Percentiles rank a stretch among this genome's conserved stretches.
These are phyloP conservation scores for Mus minutoides DNA, from an alignment of 2,797 vertebrate species.

Conservation along the genomic window DNA sequence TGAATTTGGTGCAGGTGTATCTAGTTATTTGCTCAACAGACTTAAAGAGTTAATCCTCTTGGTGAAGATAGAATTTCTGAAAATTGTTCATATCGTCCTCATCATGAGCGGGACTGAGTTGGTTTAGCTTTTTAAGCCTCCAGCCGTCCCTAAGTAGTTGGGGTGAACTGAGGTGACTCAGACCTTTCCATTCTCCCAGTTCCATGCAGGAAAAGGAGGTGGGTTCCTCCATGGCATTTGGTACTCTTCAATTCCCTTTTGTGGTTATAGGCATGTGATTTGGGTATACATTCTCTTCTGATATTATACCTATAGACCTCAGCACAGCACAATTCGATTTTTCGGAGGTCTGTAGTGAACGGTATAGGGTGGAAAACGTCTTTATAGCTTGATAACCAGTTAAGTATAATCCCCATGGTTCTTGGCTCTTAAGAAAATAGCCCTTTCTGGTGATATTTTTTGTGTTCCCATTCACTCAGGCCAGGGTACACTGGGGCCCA, in stretches of 20 bases:
- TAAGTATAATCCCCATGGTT: conserved; percentile 17
- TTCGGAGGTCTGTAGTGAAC: conserved; percentile 1
- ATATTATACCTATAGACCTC: background rate
- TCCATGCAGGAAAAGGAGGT: conserved; percentile 18
- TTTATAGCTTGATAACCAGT: conserved; percentile 40
- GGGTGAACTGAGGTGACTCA: background rate
- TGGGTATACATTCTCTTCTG: background rate
- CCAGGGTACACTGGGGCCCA: background rate
- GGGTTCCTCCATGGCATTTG: background rate
- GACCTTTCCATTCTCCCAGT: background rate
- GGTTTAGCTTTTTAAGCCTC: background rate
- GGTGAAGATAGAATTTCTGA: conserved; percentile 48
- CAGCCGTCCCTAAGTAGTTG: background rate
- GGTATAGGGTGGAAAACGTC: background rate
- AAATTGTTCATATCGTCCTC: background rate
- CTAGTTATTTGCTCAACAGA: conserved; percentile 43
- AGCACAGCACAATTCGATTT: conserved; percentile 5
- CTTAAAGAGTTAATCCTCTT: conserved; percentile 41
- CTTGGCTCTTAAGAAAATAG: conserved; percentile 56
- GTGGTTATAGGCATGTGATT: background rate
- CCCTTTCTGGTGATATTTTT: conserved; percentile 41
- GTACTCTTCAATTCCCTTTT: background rate
- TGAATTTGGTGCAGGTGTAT: background rate
- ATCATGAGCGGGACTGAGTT: conserved; percentile 10
- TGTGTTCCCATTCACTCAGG: conserved; percentile 18